phyloP scores from a whole-genome alignment of 2,113 vertebrate genomes.

The Campylorhamphus procurvoides region DNA sequence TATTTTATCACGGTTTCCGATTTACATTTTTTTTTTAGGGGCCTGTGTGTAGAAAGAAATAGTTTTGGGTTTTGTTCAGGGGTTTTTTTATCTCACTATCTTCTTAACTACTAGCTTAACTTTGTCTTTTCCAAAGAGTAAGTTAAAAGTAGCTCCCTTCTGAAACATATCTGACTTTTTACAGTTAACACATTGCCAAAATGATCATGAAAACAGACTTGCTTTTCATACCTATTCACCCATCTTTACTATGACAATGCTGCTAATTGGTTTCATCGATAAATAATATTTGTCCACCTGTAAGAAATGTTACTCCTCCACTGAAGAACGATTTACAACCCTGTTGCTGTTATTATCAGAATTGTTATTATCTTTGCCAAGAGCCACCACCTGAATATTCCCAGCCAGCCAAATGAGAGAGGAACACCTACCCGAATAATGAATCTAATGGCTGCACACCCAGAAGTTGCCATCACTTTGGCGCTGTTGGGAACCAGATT shows the following conservation, averaged over 20 bases:
- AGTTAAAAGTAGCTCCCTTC: neutral
- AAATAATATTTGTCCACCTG: neutral
- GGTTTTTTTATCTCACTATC: neutral
- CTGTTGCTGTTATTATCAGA: neutral
- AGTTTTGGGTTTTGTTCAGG: neutral
- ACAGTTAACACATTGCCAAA: neutral
- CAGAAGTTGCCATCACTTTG: conserved; percentile 96
- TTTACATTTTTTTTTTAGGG: accelerated
- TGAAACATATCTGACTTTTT: neutral
- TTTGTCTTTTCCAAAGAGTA: neutral
- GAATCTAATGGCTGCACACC: conserved; percentile 92
- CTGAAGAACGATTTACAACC: neutral
- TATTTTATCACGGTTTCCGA: neutral
- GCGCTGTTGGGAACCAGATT: conserved; percentile 98
- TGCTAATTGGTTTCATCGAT: neutral
- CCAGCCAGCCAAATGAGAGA: neutral
- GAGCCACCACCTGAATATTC: neutral
- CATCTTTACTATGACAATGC: neutral
- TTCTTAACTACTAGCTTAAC: neutral
- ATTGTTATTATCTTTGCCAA: neutral
- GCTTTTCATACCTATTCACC: neutral
- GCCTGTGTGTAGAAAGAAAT: accelerated
- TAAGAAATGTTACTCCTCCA: neutral
- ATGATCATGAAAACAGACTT: neutral
- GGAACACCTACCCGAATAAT: conserved; percentile 88